Conservation (phyloP, 2,113 vertebrate genomes). For the Heloderma charlesbogerti region DNA sequence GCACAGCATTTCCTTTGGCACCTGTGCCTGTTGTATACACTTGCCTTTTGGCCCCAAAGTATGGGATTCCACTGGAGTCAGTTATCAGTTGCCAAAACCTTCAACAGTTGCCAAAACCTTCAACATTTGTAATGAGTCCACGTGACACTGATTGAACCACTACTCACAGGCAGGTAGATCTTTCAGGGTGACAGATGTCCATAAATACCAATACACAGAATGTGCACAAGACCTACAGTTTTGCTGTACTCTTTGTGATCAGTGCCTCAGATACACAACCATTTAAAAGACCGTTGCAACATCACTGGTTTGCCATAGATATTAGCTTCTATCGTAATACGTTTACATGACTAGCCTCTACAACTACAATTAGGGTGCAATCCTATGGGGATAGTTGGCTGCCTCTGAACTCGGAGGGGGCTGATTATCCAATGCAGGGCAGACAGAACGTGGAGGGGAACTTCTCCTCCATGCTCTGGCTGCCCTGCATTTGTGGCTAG, state of each 20-base stretch:
- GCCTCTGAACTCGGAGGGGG: too few relatives aligned
- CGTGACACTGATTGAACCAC: not conserved
- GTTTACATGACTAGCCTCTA: constrained; percentile 53
- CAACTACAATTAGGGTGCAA: not conserved
- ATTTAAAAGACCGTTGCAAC: not conserved
- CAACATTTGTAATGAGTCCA: constrained; percentile 48
- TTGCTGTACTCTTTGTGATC: not conserved
- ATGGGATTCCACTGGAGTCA: constrained; percentile 14
- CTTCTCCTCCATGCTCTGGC: too few relatives aligned
- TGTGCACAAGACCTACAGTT: not conserved
- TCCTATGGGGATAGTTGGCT: too few relatives aligned
- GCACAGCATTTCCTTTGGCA: constrained; percentile 3
- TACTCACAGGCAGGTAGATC: constrained; percentile 35
- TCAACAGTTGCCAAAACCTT: not conserved
- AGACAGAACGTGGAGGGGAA: too few relatives aligned
- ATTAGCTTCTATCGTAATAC: constrained; percentile 41
- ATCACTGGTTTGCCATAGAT: constrained; percentile 31
- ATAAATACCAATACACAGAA: constrained; percentile 44
- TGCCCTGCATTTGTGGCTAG: too few relatives aligned
- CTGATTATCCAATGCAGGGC: too few relatives aligned
- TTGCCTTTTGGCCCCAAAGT: constrained; percentile 50
- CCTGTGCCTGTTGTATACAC: not conserved
- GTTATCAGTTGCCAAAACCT: not conserved
- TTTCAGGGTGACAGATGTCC: constrained; percentile 12
- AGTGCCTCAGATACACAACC: not conserved